Percentiles rank a stretch among this genome's conserved stretches.
These are phyloP conservation scores for Actenoides hombroni DNA, from an alignment of 2,113 vertebrate genomes.

Conservation along the genomic window DNA sequence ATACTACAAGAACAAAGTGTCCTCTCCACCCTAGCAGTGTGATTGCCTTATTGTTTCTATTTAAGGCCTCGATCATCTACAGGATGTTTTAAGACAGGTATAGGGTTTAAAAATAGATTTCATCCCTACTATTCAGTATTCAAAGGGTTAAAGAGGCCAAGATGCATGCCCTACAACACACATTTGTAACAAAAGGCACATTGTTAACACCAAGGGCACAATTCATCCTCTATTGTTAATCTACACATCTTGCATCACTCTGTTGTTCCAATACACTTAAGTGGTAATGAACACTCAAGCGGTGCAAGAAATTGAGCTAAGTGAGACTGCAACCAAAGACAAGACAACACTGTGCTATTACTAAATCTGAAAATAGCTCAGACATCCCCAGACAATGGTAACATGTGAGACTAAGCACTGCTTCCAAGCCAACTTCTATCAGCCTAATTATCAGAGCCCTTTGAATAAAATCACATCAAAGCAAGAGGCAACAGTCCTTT, in stretches of 20 bases:
- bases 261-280: conserved; percentile 64
- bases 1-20: conserved; percentile 46
- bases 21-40: conserved; percentile 42
- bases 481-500: conserved; percentile 48
- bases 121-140: conserved; percentile 57
- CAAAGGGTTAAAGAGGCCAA: conserved; percentile 77
- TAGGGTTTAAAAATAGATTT: conserved; percentile 69
- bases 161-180: conserved; percentile 73
- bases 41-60: conserved; percentile 73
- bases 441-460: conserved; percentile 76
- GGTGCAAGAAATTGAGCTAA: conserved; percentile 71
- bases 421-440: conserved; percentile 76
- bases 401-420: conserved; percentile 76
- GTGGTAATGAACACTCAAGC: conserved; percentile 62
- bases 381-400: conserved; percentile 72
- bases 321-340: conserved; percentile 76
- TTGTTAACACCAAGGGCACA: conserved; percentile 87
- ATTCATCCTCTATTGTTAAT: conserved; percentile 75
- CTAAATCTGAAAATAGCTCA: conserved; percentile 75
- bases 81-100: conserved; percentile 75
- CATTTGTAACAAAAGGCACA: conserved; percentile 91
- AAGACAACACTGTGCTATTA: conserved; percentile 72
- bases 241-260: conserved; percentile 68
- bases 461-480: conserved; percentile 72
- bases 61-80: conserved; percentile 75